A percentile compares a stretch with the other conserved stretches of the same genome.
Evolutionary conservation across 1,140 invertebrate species (phyloP).

Genomic region (Anoplolepis gracilipes): DNA sequence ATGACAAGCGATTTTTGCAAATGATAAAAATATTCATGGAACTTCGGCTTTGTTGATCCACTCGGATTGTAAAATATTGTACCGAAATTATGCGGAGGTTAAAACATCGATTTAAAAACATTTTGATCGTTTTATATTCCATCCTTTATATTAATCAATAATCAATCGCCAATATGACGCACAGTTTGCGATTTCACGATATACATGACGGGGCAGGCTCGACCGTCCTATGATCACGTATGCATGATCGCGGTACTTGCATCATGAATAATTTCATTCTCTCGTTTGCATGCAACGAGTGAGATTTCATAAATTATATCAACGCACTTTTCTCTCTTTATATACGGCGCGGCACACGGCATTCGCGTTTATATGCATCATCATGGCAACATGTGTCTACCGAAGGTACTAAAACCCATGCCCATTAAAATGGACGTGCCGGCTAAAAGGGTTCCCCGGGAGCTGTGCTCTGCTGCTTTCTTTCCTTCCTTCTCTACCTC

Average conservation of each 20-base stretch:
- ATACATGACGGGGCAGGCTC: not conserved
- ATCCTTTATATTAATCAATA: conserved; percentile 26
- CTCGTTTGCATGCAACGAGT: conserved; percentile 61
- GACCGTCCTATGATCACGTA: conserved; percentile 36
- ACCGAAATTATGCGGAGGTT: not conserved
- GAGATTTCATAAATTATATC: conserved; percentile 70
- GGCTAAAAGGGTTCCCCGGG: conserved; percentile 67
- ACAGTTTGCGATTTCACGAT: conserved; percentile 32
- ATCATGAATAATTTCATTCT: conserved; percentile 69
- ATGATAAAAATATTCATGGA: not conserved
- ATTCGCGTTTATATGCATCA: conserved; percentile 62
- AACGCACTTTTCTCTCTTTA: conserved; percentile 62
- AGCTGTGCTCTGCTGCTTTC: conserved; percentile 26
- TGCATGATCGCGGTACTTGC: conserved; percentile 53
- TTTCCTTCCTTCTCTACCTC: conserved; percentile 5
- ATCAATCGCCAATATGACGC: conserved; percentile 27
- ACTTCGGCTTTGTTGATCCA: not conserved
- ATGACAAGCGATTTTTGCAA: not conserved
- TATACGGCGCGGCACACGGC: not conserved
- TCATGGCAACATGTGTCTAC: conserved; percentile 59
- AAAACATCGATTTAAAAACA: conserved; percentile 17
- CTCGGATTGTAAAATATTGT: not conserved
- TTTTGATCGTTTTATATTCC: not conserved
- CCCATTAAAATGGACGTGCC: conserved; percentile 68
- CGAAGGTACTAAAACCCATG: conserved; percentile 52